These are phyloP conservation scores for Acromyrmex echinatior DNA, from an alignment of 1,140 invertebrate genomes.

Conservation along the genomic window DNA sequence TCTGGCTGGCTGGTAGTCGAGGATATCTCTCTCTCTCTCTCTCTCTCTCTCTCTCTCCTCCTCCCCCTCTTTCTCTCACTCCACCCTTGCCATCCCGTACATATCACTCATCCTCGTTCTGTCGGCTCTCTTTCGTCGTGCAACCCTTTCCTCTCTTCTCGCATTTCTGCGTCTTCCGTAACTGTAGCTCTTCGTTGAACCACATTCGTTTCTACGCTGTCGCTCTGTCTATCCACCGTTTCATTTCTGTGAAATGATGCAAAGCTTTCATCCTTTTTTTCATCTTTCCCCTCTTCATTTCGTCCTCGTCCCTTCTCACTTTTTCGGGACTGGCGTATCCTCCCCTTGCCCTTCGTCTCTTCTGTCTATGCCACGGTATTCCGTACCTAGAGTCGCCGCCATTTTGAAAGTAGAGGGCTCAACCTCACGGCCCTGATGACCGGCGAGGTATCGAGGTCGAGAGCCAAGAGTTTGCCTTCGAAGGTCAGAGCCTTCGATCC, in stretches of 20 bases:
- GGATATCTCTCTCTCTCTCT: conserved; percentile 59
- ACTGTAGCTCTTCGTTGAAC: neutral
- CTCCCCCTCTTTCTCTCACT: conserved; percentile 6
- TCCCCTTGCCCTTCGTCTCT: conserved; percentile 1
- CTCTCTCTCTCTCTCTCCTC: neutral
- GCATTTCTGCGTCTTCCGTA: conserved; percentile 29
- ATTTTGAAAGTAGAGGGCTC: conserved; percentile 52
- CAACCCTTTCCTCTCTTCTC: conserved; percentile 59
- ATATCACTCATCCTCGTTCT: conserved; percentile 10
- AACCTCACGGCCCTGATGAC: conserved; percentile 18
- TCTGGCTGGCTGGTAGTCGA: conserved; percentile 70
- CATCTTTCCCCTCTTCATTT: neutral
- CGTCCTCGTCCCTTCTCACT: neutral
- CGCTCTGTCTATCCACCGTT: conserved; percentile 6
- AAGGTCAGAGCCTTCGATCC: conserved; percentile 44
- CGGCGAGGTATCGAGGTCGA: conserved; percentile 23
- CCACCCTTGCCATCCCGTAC: conserved; percentile 40
- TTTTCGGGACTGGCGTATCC: neutral
- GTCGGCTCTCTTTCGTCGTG: conserved; percentile 35
- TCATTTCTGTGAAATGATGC: conserved; percentile 42
- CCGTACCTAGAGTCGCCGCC: conserved; percentile 26
- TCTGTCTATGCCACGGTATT: conserved; percentile 26
- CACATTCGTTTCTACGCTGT: conserved; percentile 6
- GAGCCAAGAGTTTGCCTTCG: conserved; percentile 27
- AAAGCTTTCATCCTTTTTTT: neutral